Evolutionary conservation across 2,888 invertebrate genomes (phyloP).

Genomic region (Mesorhabditis sp.): DNA sequence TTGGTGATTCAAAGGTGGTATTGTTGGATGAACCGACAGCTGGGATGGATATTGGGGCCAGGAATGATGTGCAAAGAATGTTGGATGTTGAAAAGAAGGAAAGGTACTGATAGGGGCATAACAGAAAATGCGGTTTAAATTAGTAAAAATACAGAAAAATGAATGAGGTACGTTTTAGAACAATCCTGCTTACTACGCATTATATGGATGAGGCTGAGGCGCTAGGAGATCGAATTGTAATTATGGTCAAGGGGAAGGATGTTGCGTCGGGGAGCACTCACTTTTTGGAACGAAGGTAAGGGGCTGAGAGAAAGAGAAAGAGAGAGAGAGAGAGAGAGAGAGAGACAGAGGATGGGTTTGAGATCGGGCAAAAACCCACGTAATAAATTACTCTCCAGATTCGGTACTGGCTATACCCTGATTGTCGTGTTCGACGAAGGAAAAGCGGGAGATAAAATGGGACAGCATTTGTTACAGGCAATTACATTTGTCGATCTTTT

Average conservation of each 20-base stretch:
- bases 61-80: background rate
- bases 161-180: conserved; percentile 18
- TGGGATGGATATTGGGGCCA: conserved; percentile 25
- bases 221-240: conserved; percentile 44
- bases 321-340: no score
- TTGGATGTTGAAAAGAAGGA: background rate
- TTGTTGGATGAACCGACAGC: conserved; percentile 46
- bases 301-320: no score
- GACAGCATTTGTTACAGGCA: background rate
- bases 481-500: background rate
- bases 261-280: conserved; percentile 41
- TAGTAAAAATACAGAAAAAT: no score
- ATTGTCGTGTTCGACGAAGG: conserved; percentile 29
- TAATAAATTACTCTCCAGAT: conserved; percentile 14
- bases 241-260: conserved; percentile 48
- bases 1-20: conserved; percentile 31
- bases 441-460: background rate
- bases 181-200: conserved; percentile 44
- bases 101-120: conserved; percentile 13
- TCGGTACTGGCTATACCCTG: conserved; percentile 48
- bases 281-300: conserved; percentile 38
- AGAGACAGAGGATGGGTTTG: no score
- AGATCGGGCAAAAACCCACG: no score
- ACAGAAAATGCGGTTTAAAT: background rate
- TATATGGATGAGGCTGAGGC: conserved; percentile 48